Evolutionary conservation across 64 coral and sea anemone species (phyloP).

Genomic region (Montipora sp.): DNA sequence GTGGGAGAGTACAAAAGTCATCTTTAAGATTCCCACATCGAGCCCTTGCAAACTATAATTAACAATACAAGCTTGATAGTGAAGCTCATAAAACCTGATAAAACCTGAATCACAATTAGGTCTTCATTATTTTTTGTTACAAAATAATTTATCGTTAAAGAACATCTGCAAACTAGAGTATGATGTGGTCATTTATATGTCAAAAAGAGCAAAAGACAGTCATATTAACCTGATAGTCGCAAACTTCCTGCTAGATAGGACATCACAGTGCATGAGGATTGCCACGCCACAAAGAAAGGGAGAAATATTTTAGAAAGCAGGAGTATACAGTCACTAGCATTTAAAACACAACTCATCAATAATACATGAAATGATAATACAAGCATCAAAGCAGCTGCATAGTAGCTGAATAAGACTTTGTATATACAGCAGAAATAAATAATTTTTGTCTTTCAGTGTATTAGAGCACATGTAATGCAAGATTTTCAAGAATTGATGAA

Average conservation of each 20-base stretch:
- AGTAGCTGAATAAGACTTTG: background rate
- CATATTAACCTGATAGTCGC: conserved; percentile 96
- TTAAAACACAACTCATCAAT: conserved; percentile 41
- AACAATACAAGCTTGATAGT: background rate
- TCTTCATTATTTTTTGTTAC: background rate
- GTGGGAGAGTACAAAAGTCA: background rate
- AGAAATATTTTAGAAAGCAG: conserved; percentile 52
- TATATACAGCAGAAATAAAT: background rate
- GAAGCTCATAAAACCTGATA: background rate
- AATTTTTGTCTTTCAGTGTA: too few species aligned
- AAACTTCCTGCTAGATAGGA: conserved; percentile 79
- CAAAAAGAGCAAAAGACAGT: conserved; percentile 55
- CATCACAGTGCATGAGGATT: conserved; percentile 49
- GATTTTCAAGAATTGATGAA: background rate
- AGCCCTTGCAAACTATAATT: background rate
- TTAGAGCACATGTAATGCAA: too few species aligned
- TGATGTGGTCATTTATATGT: background rate
- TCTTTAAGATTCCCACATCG: background rate
- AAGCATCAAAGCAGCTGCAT: conserved; percentile 38
- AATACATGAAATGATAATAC: conserved; percentile 23
- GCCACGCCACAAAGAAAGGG: conserved; percentile 75
- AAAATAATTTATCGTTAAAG: background rate
- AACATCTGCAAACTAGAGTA: background rate
- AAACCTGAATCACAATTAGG: conserved; percentile 8
- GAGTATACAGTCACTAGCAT: conserved; percentile 26